These are phyloP conservation scores for Scomber japonicus DNA, from an alignment of 2,113 vertebrate genomes.

Conservation along the genomic window DNA sequence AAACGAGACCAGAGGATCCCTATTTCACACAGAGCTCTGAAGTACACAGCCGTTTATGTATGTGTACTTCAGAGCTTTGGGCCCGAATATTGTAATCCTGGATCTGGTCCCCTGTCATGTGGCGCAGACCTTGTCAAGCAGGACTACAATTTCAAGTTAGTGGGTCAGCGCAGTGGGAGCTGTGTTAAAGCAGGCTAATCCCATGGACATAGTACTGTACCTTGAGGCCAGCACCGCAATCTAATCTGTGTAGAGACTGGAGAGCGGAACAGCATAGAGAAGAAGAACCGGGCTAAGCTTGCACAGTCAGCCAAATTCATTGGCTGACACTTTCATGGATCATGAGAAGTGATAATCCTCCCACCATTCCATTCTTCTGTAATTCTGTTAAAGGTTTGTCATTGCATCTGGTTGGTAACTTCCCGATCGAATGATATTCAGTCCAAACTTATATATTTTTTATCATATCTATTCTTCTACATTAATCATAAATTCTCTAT, in stretches of 20 bases:
- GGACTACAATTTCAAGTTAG: conserved; percentile 48
- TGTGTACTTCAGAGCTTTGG: conserved; percentile 13
- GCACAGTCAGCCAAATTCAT: conserved; percentile 10
- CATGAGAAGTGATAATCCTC: conserved; percentile 23
- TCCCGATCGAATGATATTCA: conserved; percentile 15
- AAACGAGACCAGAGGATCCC: conserved; percentile 15
- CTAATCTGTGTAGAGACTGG: conserved; percentile 27
- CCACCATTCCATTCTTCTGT: conserved; percentile 15
- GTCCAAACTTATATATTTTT: conserved; percentile 40
- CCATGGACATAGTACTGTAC: conserved; percentile 30
- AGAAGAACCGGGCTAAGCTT: conserved; percentile 9
- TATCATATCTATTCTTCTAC: conserved; percentile 8
- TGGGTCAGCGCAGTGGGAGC: conserved; percentile 50
- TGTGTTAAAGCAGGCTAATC: conserved; percentile 64
- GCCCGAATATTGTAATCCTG: conserved; percentile 46
- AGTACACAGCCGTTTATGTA: conserved; percentile 16
- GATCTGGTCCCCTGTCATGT: conserved; percentile 22
- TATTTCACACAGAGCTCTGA: too few species aligned
- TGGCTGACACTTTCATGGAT: conserved; percentile 10
- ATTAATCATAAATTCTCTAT: conserved; percentile 24
- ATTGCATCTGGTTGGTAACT: conserved; percentile 23
- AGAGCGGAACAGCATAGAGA: background rate
- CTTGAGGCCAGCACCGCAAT: conserved; percentile 11
- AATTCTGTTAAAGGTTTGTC: conserved; percentile 14
- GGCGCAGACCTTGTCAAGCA: conserved; percentile 46